Conservation (phyloP, 2,888 invertebrate genomes). For the Andricus curvator region DNA sequence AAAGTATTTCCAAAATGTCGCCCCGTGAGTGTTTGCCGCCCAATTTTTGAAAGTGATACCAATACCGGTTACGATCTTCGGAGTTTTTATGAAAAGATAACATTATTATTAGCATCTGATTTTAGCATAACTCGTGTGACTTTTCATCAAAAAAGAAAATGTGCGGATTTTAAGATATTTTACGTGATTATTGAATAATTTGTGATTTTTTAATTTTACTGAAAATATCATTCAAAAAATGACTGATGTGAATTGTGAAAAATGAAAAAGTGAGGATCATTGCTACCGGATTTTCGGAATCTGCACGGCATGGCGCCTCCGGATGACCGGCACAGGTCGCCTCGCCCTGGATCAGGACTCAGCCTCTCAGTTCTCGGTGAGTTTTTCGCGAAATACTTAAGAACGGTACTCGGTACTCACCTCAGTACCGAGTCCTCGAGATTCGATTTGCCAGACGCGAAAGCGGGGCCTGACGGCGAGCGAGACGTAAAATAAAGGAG, state of each 20-base stretch:
- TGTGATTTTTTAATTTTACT: neutral
- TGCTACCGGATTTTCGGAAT: constrained; percentile 11
- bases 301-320: constrained; percentile 71
- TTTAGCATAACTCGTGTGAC: neutral
- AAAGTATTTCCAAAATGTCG: neutral
- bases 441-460: constrained; percentile 1
- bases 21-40: neutral
- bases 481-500: constrained; percentile 27
- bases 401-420: neutral
- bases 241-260: neutral
- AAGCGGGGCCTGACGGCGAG: neutral
- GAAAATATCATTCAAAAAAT: neutral
- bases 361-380: constrained; percentile 79
- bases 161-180: neutral
- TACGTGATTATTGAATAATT: neutral
- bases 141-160: neutral
- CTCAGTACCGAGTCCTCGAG: constrained; percentile 1
- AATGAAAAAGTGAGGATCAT: constrained; percentile 5
- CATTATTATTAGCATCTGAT: neutral
- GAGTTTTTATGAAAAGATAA: neutral
- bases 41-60: constrained; percentile 1
- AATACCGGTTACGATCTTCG: neutral
- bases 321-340: constrained; percentile 69
- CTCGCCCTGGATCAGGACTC: constrained; percentile 77
- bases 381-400: constrained; percentile 58